Base-by-base conservation (phyloP, 2,888 invertebrate species). In the Rhagonycha lutea region DNA sequence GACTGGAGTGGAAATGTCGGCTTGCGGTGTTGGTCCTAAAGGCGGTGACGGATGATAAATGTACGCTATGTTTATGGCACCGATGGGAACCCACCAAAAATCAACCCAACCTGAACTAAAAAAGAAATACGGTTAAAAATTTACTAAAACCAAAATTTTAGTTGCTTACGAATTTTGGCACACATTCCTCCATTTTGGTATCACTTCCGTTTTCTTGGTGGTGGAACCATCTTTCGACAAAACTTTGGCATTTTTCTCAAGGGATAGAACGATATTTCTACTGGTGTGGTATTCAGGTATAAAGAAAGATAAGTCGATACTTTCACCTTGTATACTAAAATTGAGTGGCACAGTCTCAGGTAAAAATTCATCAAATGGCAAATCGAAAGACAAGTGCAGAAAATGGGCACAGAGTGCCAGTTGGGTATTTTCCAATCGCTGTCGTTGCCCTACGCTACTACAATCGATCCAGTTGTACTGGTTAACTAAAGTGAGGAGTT, bases 381-480 rank as follows among this genome's bases (percentile, higher is more conserved):
- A 90, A 86, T 96, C 96, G 85, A 98, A 97, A 4, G 97, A 96
- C 81, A 98, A 90, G 84, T 98, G 98, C 82, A 98, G 93, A 12
- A 96, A 91, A 85, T 98, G 98, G 0, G 98, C 98, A 86, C 97
- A 97, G 83, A 98, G 94, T 0, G 97, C 98, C 72, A 98, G 91
- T 86, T 97, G 96, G 88, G 96, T 94, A 87, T 98, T 98, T 89
- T 98, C 98, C 32, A 86, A 80, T 67, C 86, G 83, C 74, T 85
- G 86, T 72, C 85, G 82, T 87, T 96, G 96, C 83, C 96, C 95
- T 69, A 97, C 96, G 26, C 97, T 97, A 72, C 97, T 96, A 83
- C 98, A 98, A 88, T 99, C 99, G 81, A 99, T 95, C 99, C 99
- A 99, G 88, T 99, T 99, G 87, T 96, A 96, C 86, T 99, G 97